These are phyloP conservation scores for Thelaira solivaga DNA, from an alignment of 2,888 invertebrate species.

Conservation along the genomic window DNA sequence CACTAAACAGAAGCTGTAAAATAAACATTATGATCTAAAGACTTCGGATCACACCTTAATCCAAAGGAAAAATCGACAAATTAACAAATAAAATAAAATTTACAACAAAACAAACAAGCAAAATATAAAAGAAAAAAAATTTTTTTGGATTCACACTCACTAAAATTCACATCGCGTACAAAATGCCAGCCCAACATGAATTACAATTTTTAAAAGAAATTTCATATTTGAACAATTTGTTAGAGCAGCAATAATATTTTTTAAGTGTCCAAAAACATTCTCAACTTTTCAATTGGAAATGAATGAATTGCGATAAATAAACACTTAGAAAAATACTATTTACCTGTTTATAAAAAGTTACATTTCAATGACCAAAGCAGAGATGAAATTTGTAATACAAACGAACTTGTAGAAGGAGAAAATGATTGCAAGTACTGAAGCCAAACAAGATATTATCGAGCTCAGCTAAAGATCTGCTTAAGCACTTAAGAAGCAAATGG, in stretches of 20 bases:
- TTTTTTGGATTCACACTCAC: no score
- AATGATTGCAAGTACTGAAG: no score
- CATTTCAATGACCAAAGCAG: no score
- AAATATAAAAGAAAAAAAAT: neutral
- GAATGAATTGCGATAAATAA: no score
- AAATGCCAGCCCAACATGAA: neutral
- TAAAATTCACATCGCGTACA: constrained; percentile 29
- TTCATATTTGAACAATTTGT: constrained; percentile 31
- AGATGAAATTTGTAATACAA: no score
- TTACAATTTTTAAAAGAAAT: constrained; percentile 14
- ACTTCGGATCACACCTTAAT: constrained; percentile 45
- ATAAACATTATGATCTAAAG: constrained; percentile 21
- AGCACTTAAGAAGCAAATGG: no score
- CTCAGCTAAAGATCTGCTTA: no score
- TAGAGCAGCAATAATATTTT: constrained; percentile 13
- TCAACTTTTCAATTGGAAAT: no score
- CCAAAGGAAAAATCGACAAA: constrained; percentile 2
- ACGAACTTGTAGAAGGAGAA: no score
- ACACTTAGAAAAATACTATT: no score
- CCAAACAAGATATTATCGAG: no score
- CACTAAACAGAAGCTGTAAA: constrained; percentile 51
- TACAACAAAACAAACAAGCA: neutral
- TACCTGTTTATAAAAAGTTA: no score
- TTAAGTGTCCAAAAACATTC: neutral
- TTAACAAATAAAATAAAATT: neutral